Conservation (phyloP, 2,888 invertebrate species). For the Torymus aiolomorphi region DNA sequence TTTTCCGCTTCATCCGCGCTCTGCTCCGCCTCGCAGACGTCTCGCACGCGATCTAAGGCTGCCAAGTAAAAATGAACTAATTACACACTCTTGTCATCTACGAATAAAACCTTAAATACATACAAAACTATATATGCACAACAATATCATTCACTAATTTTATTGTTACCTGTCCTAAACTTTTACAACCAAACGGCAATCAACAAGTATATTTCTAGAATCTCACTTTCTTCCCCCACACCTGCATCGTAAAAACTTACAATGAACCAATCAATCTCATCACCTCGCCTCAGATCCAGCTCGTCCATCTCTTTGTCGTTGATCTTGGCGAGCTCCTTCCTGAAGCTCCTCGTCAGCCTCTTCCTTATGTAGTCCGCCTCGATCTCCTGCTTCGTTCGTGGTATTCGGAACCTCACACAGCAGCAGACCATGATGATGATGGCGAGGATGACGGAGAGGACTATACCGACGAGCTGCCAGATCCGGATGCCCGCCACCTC, state of each 20-base stretch:
- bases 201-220: not conserved
- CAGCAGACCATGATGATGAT: constrained; percentile 87
- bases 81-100: not conserved
- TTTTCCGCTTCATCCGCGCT: constrained; percentile 71
- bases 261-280: constrained; percentile 38
- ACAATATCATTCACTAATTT: too few species aligned
- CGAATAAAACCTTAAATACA: not conserved
- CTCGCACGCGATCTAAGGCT: constrained; percentile 84
- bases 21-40: constrained; percentile 79
- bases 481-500: constrained; percentile 83
- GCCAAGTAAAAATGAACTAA: constrained; percentile 48
- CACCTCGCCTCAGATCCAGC: constrained; percentile 86
- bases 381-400: constrained; percentile 95
- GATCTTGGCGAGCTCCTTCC: constrained; percentile 87
- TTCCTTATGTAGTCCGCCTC: constrained; percentile 93
- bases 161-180: too few species aligned
- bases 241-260: too few species aligned
- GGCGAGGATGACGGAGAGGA: constrained; percentile 68
- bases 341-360: constrained; percentile 88
- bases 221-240: too few species aligned
- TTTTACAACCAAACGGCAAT: too few species aligned
- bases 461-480: constrained; percentile 81
- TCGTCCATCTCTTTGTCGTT: constrained; percentile 91
- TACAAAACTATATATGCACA: not conserved
- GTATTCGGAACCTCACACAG: constrained; percentile 92